phyloP scores from a whole-genome alignment of 2,888 invertebrate genomes.

The Spilarctia lutea region DNA sequence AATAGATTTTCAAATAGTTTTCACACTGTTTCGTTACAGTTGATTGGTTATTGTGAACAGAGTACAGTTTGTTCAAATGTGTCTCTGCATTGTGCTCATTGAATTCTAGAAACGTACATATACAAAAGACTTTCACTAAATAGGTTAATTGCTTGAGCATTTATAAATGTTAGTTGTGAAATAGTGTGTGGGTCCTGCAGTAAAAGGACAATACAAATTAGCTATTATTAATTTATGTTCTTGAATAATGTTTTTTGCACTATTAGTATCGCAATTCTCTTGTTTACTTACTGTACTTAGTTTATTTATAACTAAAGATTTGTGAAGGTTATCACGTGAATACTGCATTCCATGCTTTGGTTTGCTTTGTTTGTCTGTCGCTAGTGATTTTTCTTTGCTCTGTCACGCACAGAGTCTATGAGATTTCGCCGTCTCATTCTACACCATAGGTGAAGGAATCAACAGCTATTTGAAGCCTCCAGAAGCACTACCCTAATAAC shows the following conservation, averaged over 20 bases:
- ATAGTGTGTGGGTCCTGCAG: neutral
- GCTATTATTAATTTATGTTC: neutral
- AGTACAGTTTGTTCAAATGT: conserved; percentile 59
- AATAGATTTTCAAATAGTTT: conserved; percentile 66
- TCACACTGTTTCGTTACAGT: conserved; percentile 76
- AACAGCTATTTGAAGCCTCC: too few relatives aligned
- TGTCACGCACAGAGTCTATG: neutral
- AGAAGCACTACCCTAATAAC: too few relatives aligned
- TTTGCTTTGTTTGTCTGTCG: neutral
- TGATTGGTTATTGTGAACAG: conserved; percentile 71
- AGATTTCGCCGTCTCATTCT: too few relatives aligned
- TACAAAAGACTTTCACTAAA: conserved; percentile 68
- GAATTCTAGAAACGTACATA: conserved; percentile 57
- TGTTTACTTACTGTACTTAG: too few relatives aligned
- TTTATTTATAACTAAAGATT: neutral
- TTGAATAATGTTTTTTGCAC: neutral
- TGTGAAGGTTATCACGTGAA: neutral
- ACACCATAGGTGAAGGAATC: too few relatives aligned
- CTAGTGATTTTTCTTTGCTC: neutral
- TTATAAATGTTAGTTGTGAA: neutral
- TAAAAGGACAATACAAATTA: neutral
- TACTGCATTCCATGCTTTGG: neutral
- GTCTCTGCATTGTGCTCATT: conserved; percentile 66
- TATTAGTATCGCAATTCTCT: neutral
- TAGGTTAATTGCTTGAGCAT: conserved; percentile 47